Conservation (phyloP, 2,888 invertebrate genomes). For the Lepidochrysops patricia region DNA sequence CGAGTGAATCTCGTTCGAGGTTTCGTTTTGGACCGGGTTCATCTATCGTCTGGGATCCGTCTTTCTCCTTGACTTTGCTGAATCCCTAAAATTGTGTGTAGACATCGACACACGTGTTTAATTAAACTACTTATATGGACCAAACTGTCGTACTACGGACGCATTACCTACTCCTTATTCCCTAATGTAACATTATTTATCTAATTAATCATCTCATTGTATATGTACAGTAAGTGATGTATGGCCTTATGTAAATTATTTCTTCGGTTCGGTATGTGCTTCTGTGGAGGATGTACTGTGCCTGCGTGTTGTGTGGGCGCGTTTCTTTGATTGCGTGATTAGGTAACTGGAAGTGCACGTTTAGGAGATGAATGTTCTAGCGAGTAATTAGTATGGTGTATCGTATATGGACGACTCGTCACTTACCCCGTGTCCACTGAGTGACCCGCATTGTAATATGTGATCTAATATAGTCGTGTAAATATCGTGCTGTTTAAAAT, state of each 20-base stretch:
- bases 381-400: constrained; percentile 49
- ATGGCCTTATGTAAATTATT: constrained; percentile 74
- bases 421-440: constrained; percentile 49
- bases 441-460: constrained; percentile 47
- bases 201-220: constrained; percentile 70
- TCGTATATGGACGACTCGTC: constrained; percentile 44
- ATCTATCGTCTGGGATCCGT: constrained; percentile 6
- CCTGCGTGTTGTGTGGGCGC: constrained; percentile 38
- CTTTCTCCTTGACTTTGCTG: constrained; percentile 35
- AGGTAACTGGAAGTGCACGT: constrained; percentile 44
- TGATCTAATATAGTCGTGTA: constrained; percentile 49
- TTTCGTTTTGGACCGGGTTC: constrained; percentile 7
- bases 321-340: constrained; percentile 46
- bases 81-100: constrained; percentile 46
- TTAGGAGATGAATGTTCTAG: constrained; percentile 60
- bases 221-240: constrained; percentile 69
- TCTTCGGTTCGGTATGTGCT: constrained; percentile 58
- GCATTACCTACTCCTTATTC: constrained; percentile 62
- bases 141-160: constrained; percentile 72
- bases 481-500: constrained; percentile 31
- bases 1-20: not conserved
- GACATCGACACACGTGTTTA: constrained; percentile 51
- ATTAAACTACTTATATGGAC: constrained; percentile 71
- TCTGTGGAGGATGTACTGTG: constrained; percentile 47
- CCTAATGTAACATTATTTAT: constrained; percentile 68